Percentiles rank a stretch among this genome's conserved stretches.
phyloP scores from a whole-genome alignment of 2,797 vertebrate species.

The Acrossocheilus fasciatus region DNA sequence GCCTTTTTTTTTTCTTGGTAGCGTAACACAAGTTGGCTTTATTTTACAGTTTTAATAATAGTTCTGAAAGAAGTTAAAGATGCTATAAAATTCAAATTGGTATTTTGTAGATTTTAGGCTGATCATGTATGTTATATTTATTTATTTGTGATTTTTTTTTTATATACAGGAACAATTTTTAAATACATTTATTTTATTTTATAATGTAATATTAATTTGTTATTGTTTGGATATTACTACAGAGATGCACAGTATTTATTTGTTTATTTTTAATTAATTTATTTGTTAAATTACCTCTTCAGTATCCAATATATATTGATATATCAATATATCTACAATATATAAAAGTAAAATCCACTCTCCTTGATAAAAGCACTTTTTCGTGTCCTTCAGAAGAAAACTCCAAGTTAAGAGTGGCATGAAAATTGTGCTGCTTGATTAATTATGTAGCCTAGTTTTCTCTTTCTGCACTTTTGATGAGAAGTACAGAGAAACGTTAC shows the following conservation, averaged over 20 bases:
- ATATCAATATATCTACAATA: too few relatives aligned
- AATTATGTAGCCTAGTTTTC: constrained; percentile 65
- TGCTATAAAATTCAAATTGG: neutral
- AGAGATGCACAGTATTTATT: neutral
- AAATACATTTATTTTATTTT: neutral
- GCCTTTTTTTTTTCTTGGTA: neutral
- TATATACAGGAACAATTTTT: neutral
- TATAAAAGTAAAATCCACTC: constrained; percentile 13
- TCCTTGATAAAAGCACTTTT: constrained; percentile 8
- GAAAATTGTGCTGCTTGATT: constrained; percentile 56
- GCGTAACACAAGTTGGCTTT: neutral
- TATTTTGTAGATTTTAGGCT: neutral
- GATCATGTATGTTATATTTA: neutral
- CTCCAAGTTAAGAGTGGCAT: constrained; percentile 42
- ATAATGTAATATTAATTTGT: neutral
- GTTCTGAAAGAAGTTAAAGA: neutral
- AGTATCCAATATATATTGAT: neutral
- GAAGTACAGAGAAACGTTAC: constrained; percentile 4
- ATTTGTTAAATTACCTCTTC: neutral
- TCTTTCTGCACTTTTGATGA: constrained; percentile 56
- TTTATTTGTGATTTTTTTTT: neutral
- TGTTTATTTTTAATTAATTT: neutral
- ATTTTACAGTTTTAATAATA: neutral
- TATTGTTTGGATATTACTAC: neutral
- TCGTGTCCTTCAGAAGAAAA: constrained; percentile 43